A percentile compares a stretch with the other conserved stretches of the same genome.
These are phyloP conservation scores for Nipponia nippon DNA, from an alignment of 2,113 vertebrate species.

Conservation along the genomic window DNA sequence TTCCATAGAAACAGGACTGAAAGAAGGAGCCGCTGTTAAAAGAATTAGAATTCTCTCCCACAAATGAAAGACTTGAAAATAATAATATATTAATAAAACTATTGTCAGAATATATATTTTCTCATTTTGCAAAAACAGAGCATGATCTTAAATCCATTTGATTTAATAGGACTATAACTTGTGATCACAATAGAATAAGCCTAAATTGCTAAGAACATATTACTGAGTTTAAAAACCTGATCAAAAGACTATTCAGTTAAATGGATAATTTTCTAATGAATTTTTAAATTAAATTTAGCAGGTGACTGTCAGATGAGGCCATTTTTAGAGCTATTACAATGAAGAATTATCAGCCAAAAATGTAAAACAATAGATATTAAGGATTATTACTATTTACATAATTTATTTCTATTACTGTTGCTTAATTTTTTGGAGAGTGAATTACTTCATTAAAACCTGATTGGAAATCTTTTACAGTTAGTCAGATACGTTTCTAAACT, in stretches of 20 bases:
- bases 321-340: neutral
- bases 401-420: neutral
- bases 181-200: neutral
- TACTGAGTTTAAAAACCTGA: neutral
- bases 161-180: neutral
- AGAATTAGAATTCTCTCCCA: neutral
- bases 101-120: neutral
- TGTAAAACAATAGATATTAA: neutral
- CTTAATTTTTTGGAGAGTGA: neutral
- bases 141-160: neutral
- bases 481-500: neutral
- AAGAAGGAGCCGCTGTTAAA: neutral
- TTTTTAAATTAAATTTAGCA: neutral
- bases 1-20: constrained; percentile 56
- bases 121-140: neutral
- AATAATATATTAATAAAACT: constrained; percentile 15
- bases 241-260: neutral
- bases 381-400: neutral
- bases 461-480: neutral
- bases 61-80: neutral
- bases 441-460: neutral
- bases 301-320: neutral
- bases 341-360: neutral
- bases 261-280: neutral
- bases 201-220: neutral